A percentile compares a stretch with the other conserved stretches of the same genome.
These are phyloP conservation scores for Reinhardtius hippoglossoides DNA, from an alignment of 2,113 vertebrate genomes.

Conservation along the genomic window DNA sequence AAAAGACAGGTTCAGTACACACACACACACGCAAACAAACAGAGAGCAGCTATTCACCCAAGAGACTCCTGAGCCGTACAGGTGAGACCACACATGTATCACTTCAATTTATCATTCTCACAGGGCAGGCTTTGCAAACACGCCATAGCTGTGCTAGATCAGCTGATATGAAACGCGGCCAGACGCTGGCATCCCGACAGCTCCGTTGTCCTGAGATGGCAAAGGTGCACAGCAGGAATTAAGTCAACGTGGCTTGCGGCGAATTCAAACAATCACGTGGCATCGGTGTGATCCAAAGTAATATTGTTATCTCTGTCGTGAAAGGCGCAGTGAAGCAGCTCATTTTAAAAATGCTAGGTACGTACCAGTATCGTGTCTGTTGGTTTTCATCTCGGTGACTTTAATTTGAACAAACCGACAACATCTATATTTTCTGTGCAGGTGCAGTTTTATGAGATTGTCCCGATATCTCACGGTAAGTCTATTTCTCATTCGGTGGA, in stretches of 20 bases:
- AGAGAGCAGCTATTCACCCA: constrained; percentile 63
- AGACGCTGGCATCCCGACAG: constrained; percentile 20
- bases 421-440: background rate
- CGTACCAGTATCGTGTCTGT: background rate
- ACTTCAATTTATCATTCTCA: constrained; percentile 81
- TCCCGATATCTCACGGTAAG: background rate
- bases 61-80: constrained; percentile 67
- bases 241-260: constrained; percentile 40
- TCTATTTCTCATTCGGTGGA: background rate
- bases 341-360: constrained; percentile 5
- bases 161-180: constrained; percentile 63
- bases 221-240: constrained; percentile 56
- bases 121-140: constrained; percentile 73
- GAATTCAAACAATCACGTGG: constrained; percentile 34
- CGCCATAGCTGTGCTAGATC: constrained; percentile 54
- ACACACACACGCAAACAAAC: constrained; percentile 55
- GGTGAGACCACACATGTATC: constrained; percentile 78
- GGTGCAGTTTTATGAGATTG: background rate
- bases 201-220: constrained; percentile 46
- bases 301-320: constrained; percentile 2
- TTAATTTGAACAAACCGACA: background rate
- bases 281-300: constrained; percentile 8
- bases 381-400: constrained; percentile 2
- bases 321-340: background rate
- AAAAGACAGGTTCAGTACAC: constrained; percentile 46